These are phyloP conservation scores for Xyrichtys novacula DNA, from an alignment of 2,797 vertebrate species.

Conservation along the genomic window DNA sequence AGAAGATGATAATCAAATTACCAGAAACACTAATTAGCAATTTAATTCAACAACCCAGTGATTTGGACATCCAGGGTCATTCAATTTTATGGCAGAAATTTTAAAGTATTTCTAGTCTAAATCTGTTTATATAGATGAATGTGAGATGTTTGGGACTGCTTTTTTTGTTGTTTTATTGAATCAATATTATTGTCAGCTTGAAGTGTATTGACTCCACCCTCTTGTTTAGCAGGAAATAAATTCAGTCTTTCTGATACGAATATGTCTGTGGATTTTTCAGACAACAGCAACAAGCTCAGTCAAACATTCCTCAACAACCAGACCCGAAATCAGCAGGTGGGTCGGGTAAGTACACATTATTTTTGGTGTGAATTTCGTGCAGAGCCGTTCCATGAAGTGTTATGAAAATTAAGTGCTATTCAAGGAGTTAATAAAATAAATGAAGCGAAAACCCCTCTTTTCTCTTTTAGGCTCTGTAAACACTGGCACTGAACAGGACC, in stretches of 20 bases:
- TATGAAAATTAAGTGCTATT: not conserved
- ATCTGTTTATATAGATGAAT: not conserved
- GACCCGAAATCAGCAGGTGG: slow-evolving; percentile 61
- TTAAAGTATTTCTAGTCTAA: not conserved
- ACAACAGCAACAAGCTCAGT: slow-evolving; percentile 81
- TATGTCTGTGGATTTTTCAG: slow-evolving; percentile 60
- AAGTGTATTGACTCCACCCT: not conserved
- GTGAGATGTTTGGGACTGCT: not conserved
- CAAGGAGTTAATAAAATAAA: not conserved
- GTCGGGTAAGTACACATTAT: slow-evolving; percentile 50
- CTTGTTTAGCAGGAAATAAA: slow-evolving; percentile 1
- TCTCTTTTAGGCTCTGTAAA: slow-evolving; percentile 63
- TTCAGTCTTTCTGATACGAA: slow-evolving; percentile 7
- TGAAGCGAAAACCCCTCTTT: not conserved
- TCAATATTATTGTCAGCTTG: not conserved
- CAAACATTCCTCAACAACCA: slow-evolving; percentile 71
- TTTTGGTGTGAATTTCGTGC: not conserved
- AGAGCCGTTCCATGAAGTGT: not conserved
- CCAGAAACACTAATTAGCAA: not conserved
- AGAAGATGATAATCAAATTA: not conserved
- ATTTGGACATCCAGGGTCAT: not conserved
- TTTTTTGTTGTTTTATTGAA: not conserved
- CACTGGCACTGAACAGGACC: slow-evolving; percentile 62
- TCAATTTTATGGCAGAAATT: not conserved
- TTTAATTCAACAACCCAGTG: not conserved